A percentile compares a stretch with the other conserved stretches of the same genome.
Conservation (phyloP, 2,888 invertebrate genomes). For the Tetranychus piercei region DNA sequence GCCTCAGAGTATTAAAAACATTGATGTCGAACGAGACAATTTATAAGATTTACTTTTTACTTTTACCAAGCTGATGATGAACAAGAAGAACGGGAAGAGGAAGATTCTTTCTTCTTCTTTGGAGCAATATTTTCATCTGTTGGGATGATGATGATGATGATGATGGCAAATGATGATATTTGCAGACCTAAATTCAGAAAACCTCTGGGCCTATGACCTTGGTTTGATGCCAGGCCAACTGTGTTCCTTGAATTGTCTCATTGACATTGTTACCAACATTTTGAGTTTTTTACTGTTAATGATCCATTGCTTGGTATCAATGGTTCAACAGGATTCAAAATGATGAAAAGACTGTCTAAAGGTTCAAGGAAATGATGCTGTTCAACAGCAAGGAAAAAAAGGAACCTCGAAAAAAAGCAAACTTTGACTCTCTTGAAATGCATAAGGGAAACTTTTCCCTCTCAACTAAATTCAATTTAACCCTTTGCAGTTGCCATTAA, state of each 20-base stretch:
- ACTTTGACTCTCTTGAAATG: no score
- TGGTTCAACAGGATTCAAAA: neutral
- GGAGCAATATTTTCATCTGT: neutral
- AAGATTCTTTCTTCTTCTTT: neutral
- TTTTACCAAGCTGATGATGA: neutral
- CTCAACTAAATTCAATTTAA: no score
- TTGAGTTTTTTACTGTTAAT: neutral
- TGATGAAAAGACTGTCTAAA: neutral
- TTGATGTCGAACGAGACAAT: neutral
- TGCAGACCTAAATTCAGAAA: neutral
- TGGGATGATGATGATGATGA: neutral
- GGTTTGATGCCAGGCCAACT: neutral
- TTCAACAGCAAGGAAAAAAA: no score
- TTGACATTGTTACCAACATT: neutral
- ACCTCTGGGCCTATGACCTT: neutral
- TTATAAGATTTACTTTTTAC: neutral
- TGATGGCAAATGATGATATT: neutral
- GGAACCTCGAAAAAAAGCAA: no score
- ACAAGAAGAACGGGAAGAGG: neutral
- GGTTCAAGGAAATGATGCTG: no score
- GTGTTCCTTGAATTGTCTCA: neutral
- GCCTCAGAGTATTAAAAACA: no score
- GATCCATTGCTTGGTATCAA: neutral
- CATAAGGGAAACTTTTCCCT: no score
- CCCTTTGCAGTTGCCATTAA: no score